Percentiles rank a stretch among this genome's conserved stretches.
Conservation (phyloP, 2,888 invertebrate genomes). For the Cantharis rufa region DNA sequence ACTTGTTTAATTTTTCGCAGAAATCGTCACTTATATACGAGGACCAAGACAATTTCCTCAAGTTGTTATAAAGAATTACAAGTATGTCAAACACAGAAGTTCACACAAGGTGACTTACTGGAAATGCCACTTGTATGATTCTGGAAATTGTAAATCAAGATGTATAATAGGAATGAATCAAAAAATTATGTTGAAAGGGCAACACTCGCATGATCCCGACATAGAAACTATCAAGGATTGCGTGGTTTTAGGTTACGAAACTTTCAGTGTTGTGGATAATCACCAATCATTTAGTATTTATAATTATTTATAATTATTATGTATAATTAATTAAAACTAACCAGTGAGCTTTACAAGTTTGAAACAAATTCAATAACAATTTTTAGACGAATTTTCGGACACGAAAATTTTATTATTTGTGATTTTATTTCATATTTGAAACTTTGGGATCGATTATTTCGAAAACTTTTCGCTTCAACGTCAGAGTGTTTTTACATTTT, state of each 20-base stretch:
- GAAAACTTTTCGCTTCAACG: too few species aligned
- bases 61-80: slow-evolving; percentile 45
- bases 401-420: too few species aligned
- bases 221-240: slow-evolving; percentile 19
- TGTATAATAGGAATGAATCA: slow-evolving; percentile 43
- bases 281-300: not conserved
- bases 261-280: slow-evolving; percentile 12
- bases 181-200: slow-evolving; percentile 40
- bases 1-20: slow-evolving; percentile 21
- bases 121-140: slow-evolving; percentile 51
- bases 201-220: slow-evolving; percentile 40
- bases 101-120: slow-evolving; percentile 49
- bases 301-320: not conserved
- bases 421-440: too few species aligned
- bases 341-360: too few species aligned
- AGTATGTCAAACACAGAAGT: slow-evolving; percentile 51
- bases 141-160: slow-evolving; percentile 48
- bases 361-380: too few species aligned
- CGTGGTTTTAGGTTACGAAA: slow-evolving; percentile 39
- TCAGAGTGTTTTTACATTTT: too few species aligned
- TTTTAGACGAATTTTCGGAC: too few species aligned
- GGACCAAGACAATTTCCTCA: slow-evolving; percentile 45
- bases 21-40: slow-evolving; percentile 45
- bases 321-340: not conserved
- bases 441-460: too few species aligned